Evolutionary conservation across 1,140 invertebrate genomes (phyloP).

Genomic region (Pomacea maculata): DNA sequence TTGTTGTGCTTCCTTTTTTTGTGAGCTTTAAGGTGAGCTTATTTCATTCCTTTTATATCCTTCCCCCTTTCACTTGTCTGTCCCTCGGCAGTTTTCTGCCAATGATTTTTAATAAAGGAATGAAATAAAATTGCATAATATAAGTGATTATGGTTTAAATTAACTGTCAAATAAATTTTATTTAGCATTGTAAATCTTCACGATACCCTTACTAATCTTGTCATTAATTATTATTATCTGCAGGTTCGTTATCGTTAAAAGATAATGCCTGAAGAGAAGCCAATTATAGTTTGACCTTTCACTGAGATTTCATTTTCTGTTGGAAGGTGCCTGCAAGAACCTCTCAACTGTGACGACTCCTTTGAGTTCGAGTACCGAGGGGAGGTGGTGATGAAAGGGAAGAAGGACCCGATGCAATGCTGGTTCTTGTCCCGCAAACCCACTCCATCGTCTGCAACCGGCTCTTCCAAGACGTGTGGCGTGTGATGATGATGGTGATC

Average conservation of each 20-base stretch:
- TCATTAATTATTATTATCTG: too few relatives aligned
- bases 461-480: neutral
- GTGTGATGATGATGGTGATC: neutral
- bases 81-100: too few relatives aligned
- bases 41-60: neutral
- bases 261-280: too few relatives aligned
- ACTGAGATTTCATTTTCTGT: neutral
- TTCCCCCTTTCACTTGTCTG: neutral
- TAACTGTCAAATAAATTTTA: too few relatives aligned
- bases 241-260: too few relatives aligned
- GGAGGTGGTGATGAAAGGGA: conserved; percentile 92
- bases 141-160: too few relatives aligned
- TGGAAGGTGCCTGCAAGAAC: conserved; percentile 80
- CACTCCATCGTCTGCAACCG: neutral
- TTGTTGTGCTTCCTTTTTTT: conserved; percentile 18
- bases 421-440: conserved; percentile 78
- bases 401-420: conserved; percentile 93
- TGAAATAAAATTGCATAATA: too few relatives aligned
- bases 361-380: conserved; percentile 90
- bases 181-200: too few relatives aligned
- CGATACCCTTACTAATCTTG: too few relatives aligned
- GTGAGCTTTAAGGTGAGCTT: neutral
- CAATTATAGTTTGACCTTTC: neutral
- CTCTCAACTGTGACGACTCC: conserved; percentile 85
- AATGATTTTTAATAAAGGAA: too few relatives aligned